Evolutionary conservation across 2,888 invertebrate genomes (phyloP).

Genomic region (Eurytoma adleriae): DNA sequence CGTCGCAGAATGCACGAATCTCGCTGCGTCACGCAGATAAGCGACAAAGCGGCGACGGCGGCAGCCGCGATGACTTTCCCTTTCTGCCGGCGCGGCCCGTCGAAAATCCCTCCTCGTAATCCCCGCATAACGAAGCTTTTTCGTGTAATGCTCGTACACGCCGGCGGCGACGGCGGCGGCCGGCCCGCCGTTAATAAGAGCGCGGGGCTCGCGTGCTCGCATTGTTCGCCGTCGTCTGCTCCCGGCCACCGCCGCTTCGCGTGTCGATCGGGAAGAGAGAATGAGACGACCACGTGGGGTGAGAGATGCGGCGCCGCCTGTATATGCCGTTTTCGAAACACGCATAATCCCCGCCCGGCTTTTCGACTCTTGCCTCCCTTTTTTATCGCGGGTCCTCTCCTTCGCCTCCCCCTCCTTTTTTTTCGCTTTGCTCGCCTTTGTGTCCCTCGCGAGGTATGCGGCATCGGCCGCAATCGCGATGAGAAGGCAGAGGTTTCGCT

Average conservation of each 20-base stretch:
- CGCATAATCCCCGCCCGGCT: conserved; percentile 23
- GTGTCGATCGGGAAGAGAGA: conserved; percentile 16
- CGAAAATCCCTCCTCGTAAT: conserved; percentile 47
- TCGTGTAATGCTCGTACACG: conserved; percentile 45
- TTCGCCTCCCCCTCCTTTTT: neutral
- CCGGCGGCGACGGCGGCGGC: neutral
- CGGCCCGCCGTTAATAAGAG: conserved; percentile 43
- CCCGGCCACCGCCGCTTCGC: conserved; percentile 20
- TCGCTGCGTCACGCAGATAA: conserved; percentile 54
- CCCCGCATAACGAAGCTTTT: conserved; percentile 54
- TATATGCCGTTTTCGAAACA: conserved; percentile 1
- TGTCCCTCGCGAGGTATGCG: neutral
- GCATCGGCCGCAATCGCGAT: no score
- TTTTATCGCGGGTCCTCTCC: neutral
- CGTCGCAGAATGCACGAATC: conserved; percentile 26
- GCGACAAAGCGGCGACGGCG: conserved; percentile 42
- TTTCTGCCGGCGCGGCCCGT: conserved; percentile 19
- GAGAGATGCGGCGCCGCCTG: neutral
- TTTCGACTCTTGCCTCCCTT: conserved; percentile 19
- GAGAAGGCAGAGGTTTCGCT: no score
- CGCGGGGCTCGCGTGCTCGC: conserved; percentile 37
- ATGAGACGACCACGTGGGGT: conserved; percentile 22
- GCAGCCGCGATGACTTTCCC: conserved; percentile 50
- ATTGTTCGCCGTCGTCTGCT: conserved; percentile 46
- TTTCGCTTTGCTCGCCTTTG: neutral